Evolutionary conservation across 2,797 vertebrate genomes (phyloP), one percentile per base, ranked within the genome.

Genomic region (Chloroceryle amazona): DNA sequence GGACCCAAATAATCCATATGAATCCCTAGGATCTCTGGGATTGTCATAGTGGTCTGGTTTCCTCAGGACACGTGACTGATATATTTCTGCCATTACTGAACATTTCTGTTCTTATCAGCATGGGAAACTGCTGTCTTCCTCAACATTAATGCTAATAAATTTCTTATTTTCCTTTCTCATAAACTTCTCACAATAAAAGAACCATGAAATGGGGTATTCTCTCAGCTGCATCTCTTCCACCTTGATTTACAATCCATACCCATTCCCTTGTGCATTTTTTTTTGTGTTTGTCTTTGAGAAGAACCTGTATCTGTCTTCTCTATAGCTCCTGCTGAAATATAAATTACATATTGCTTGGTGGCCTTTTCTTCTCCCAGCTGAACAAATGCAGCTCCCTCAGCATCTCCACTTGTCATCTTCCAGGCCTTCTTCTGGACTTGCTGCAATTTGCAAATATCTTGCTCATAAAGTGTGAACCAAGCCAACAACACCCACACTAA

Each of bases 181-280:
- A 74, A 44, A 4, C 26, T 33, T 83, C 51, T 81, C 5, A 47
- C 7, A 60, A 23, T 3, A 10, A 9, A 60, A 67, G 39, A 74
- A 65, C 7, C 22, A 57, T 39, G 12, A 80, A 31, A 87, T 7
- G 3, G 25, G 7, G 49, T 9, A 11, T 39, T 54, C 12, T 49
- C 13, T 57, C 2, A 29, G 18, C 7, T 2, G 0, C 11, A 46
- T 0, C 9, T 86, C 41, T 61, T 91, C 25, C 37, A 42, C 9
- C 22, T 37, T 17, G 0, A n/a, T 73, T 85, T 58, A 49, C 18
- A 83, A 3, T 1, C 11, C 18, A 42, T 37, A 18, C 10, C 20
- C 9, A 23, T 68, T 79, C 10, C 6, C 8, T 28, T 46, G 4
- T 35, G 11, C 10, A 13, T 33, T 79, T 87, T 67, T 67, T 4